These are phyloP conservation scores for Pomatostomus ruficeps DNA, from an alignment of 2,113 vertebrate genomes.

Conservation along the genomic window DNA sequence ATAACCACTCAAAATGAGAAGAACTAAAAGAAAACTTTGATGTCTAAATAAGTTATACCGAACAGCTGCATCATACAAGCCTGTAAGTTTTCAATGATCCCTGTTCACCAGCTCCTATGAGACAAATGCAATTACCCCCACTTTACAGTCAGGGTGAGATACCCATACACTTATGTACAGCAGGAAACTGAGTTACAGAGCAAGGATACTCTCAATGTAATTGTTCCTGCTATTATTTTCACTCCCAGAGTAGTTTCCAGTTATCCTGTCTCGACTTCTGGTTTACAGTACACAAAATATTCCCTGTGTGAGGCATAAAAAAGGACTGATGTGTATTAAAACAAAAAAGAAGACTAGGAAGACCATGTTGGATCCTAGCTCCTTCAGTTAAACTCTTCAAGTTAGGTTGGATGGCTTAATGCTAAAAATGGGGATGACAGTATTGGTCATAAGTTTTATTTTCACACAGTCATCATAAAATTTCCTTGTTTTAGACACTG, in stretches of 20 bases:
- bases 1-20: not conserved
- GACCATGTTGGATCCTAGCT: not conserved
- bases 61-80: not conserved
- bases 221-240: not conserved
- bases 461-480: not conserved
- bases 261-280: not conserved
- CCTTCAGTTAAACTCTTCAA: not conserved
- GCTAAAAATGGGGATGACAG: not conserved
- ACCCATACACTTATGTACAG: not conserved
- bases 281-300: not conserved
- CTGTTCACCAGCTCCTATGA: not conserved
- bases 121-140: not conserved
- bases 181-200: not conserved
- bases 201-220: not conserved
- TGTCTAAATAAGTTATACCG: not conserved
- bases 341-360: not conserved
- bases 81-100: not conserved
- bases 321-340: fast-evolving
- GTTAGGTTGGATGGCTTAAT: not conserved
- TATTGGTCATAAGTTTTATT: not conserved
- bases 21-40: not conserved
- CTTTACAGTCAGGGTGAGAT: not conserved
- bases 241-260: not conserved
- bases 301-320: not conserved
- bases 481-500: not conserved